Conservation (phyloP, 1,140 invertebrate genomes). For the Tetraneura akinire region DNA sequence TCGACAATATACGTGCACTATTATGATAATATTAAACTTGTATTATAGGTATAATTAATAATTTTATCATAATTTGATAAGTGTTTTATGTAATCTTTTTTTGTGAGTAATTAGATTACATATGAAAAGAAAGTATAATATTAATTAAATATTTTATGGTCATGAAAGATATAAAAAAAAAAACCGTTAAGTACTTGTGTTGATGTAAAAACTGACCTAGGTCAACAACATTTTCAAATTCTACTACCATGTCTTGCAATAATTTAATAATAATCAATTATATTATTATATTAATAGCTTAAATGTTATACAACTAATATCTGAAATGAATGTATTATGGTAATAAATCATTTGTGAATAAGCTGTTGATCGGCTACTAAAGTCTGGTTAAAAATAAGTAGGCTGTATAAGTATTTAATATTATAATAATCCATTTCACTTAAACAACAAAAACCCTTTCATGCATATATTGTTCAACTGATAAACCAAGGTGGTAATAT, state of each 20-base stretch:
- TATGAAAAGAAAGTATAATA: neutral
- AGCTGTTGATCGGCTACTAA: no score
- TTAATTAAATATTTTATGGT: conserved; percentile 7
- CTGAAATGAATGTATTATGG: no score
- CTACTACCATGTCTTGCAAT: neutral
- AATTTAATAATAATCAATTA: neutral
- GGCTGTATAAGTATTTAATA: no score
- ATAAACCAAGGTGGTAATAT: no score
- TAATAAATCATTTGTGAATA: no score
- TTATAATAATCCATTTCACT: no score
- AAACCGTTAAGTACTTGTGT: neutral
- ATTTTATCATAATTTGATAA: neutral
- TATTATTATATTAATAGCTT: no score
- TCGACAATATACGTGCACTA: neutral
- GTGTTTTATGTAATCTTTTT: neutral
- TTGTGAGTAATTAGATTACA: neutral
- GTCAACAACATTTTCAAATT: neutral
- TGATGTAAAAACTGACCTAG: neutral
- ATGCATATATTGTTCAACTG: no score
- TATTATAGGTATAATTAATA: neutral
- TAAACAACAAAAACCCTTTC: no score
- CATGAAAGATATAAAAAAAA: neutral
- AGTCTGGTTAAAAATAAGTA: no score
- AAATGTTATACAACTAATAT: no score
- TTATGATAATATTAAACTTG: neutral